These are phyloP conservation scores for Listronotus bonariensis DNA, from an alignment of 1,140 invertebrate species.

Conservation along the genomic window DNA sequence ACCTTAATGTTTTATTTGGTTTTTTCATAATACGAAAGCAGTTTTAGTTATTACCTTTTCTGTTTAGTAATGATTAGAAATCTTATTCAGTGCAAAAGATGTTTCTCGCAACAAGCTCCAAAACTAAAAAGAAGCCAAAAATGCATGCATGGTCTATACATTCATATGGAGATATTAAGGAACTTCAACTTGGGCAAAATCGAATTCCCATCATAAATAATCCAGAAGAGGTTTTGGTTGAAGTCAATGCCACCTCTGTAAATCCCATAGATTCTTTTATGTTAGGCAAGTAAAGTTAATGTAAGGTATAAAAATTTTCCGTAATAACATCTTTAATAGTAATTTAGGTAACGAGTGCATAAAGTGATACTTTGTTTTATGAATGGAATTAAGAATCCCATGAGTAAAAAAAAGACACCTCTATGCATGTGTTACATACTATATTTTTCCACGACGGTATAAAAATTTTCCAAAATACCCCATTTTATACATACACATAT, in stretches of 20 bases:
- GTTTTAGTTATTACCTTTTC: too few species aligned
- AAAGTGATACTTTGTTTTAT: too few species aligned
- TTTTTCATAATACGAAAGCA: too few species aligned
- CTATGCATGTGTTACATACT: too few species aligned
- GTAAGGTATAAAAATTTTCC: slow-evolving; percentile 1
- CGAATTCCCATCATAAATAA: slow-evolving; percentile 70
- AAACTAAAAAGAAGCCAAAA: slow-evolving; percentile 38
- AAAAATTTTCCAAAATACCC: too few species aligned
- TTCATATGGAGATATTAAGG: slow-evolving; percentile 70
- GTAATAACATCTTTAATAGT: slow-evolving; percentile 3
- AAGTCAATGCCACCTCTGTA: slow-evolving; percentile 80
- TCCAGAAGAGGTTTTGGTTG: slow-evolving; percentile 77
- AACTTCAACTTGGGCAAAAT: slow-evolving; percentile 66
- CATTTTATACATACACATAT: too few species aligned
- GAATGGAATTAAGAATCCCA: too few species aligned
- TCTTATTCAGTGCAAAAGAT: not conserved
- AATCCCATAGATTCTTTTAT: slow-evolving; percentile 92
- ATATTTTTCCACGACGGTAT: too few species aligned
- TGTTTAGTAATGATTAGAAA: too few species aligned
- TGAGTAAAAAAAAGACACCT: too few species aligned
- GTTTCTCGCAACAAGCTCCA: slow-evolving; percentile 23
- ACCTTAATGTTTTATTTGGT: too few species aligned
- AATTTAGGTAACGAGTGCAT: too few species aligned
- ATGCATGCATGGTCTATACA: slow-evolving; percentile 81
- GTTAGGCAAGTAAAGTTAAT: slow-evolving; percentile 73